phyloP scores from a whole-genome alignment of 1,140 invertebrate genomes.

The Drosophila saltans region DNA sequence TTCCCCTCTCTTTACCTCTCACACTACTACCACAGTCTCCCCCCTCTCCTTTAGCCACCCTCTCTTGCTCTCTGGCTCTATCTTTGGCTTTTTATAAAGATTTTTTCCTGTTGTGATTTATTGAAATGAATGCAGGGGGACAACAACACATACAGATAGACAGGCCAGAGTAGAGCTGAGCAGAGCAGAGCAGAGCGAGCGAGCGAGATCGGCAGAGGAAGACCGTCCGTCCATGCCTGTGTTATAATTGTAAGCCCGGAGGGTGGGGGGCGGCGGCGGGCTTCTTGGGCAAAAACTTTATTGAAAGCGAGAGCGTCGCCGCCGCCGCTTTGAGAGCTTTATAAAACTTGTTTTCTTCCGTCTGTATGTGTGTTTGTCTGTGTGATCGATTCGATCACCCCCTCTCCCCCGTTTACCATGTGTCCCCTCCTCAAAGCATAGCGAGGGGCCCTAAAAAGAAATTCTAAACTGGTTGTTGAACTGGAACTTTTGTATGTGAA shows the following conservation, averaged over 20 bases:
- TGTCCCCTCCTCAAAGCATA: neutral
- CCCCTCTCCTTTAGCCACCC: constrained; percentile 14
- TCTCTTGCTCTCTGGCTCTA: constrained; percentile 7
- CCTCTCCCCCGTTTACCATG: neutral
- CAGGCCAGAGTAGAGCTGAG: neutral
- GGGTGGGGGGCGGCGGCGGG: constrained; percentile 1
- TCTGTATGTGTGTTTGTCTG: neutral
- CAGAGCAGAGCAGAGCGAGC: too few species aligned
- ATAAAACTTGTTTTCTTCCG: constrained; percentile 60
- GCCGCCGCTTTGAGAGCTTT: constrained; percentile 13
- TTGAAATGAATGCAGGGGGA: constrained; percentile 53
- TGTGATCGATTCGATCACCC: neutral
- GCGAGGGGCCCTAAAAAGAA: constrained; percentile 36
- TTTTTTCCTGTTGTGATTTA: constrained; percentile 46
- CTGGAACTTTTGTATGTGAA: constrained; percentile 32
- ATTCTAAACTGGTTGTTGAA: constrained; percentile 78
- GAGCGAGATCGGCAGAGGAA: constrained; percentile 14
- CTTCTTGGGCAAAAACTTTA: constrained; percentile 42
- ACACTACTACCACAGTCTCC: neutral
- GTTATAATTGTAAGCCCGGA: too few species aligned
- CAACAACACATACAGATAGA: neutral
- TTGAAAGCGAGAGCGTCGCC: constrained; percentile 65
- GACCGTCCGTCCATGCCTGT: neutral
- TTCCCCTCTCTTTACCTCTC: neutral
- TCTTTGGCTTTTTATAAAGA: neutral